A percentile compares a stretch with the other conserved stretches of the same genome.
phyloP scores from a whole-genome alignment of 92 coral and sea anemone species.

The Phenganax stokvisi region DNA sequence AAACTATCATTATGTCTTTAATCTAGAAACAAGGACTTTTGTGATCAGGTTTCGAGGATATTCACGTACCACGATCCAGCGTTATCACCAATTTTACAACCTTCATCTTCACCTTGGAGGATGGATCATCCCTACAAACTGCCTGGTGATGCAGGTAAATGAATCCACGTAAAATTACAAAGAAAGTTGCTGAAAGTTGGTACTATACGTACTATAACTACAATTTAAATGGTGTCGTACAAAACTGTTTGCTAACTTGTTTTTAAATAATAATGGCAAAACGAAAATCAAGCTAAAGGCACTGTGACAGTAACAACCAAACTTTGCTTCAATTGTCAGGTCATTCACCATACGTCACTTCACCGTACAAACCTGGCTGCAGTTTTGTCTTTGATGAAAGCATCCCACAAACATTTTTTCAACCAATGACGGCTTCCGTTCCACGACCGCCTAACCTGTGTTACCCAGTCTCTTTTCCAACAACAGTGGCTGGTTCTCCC shows the following conservation, averaged over 20 bases:
- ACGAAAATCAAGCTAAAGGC: too few species aligned
- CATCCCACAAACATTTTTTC: conserved; percentile 29
- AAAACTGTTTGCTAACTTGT: too few species aligned
- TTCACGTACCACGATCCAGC: conserved; percentile 30
- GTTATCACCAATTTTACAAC: conserved; percentile 28
- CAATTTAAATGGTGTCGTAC: too few species aligned
- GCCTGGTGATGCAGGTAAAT: conserved; percentile 27
- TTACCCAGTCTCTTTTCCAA: conserved; percentile 26
- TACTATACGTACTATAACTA: too few species aligned
- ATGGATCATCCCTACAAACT: conserved; percentile 34
- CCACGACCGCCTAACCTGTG: conserved; percentile 35
- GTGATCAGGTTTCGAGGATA: conserved; percentile 31
- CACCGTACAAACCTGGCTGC: conserved; percentile 36
- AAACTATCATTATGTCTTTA: not conserved
- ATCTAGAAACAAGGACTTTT: conserved; percentile 28
- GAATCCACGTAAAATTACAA: not conserved
- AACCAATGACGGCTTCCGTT: conserved; percentile 23
- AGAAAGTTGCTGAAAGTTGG: too few species aligned
- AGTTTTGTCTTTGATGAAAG: conserved; percentile 36
- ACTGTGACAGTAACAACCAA: not conserved
- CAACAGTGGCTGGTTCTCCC: conserved; percentile 17
- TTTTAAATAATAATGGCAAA: too few species aligned
- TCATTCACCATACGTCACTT: conserved; percentile 24
- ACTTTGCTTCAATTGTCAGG: conserved; percentile 4
- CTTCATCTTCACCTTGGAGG: conserved; percentile 22